phyloP scores from a whole-genome alignment of 2,797 vertebrate species.

The Vireo griseus region DNA sequence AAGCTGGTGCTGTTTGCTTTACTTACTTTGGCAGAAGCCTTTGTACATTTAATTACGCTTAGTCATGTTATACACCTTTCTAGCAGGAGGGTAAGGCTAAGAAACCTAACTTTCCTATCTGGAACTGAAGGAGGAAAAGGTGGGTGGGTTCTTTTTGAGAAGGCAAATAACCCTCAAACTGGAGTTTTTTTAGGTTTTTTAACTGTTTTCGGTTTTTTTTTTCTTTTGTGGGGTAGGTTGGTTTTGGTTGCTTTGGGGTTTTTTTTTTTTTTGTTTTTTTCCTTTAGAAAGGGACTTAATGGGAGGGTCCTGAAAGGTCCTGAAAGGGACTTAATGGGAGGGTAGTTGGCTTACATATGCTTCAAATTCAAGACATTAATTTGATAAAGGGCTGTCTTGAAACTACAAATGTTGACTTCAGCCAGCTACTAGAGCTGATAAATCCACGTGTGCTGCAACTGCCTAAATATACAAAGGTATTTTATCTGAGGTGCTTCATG shows the following conservation, averaged over 20 bases:
- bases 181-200: rapidly evolving
- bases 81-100: neutral
- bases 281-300: neutral
- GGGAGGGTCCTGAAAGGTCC: no score
- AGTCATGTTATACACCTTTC: neutral
- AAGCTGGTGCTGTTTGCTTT: neutral
- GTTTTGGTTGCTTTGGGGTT: neutral
- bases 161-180: neutral
- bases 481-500: neutral
- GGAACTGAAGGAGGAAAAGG: neutral
- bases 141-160: neutral
- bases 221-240: neutral
- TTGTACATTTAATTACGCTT: neutral
- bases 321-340: neutral
- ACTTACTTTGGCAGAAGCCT: neutral
- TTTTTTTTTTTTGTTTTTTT: neutral
- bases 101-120: neutral
- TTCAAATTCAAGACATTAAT: neutral
- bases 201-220: rapidly evolving
- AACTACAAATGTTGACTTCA: neutral
- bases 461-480: neutral
- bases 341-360: neutral
- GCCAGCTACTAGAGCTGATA: neutral
- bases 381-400: neutral
- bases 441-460: neutral